phyloP scores from a whole-genome alignment of 2,888 invertebrate species.

The Campoplex nolae region DNA sequence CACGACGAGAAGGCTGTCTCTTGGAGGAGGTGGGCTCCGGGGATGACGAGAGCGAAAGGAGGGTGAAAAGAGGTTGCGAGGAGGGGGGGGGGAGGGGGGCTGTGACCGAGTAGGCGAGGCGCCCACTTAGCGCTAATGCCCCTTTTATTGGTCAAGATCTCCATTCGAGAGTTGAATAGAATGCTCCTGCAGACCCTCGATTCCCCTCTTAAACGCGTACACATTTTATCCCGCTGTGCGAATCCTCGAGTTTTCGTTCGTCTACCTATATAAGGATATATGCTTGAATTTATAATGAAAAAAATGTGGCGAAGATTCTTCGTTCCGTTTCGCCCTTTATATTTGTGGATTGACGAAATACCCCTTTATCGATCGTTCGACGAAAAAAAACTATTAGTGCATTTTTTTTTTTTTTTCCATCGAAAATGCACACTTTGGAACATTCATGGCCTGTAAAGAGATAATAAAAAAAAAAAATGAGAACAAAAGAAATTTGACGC shows the following conservation, averaged over 20 bases:
- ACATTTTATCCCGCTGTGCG: conserved; percentile 1
- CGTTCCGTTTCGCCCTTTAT: background rate
- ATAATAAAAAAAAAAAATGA: background rate
- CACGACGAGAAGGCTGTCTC: conserved; percentile 17
- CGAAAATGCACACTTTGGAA: background rate
- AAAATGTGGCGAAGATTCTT: background rate
- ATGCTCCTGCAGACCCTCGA: conserved; percentile 23
- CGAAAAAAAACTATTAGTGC: background rate
- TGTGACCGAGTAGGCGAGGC: conserved; percentile 79
- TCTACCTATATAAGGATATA: background rate
- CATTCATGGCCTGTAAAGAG: background rate
- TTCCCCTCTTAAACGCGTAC: background rate
- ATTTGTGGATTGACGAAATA: background rate
- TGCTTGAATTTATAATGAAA: background rate
- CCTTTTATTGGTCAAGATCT: conserved; percentile 82
- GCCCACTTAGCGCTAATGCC: conserved; percentile 82
- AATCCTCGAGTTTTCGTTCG: background rate
- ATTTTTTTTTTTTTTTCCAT: background rate
- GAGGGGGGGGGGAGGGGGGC: conserved; percentile 67
- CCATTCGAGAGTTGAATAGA: conserved; percentile 75
- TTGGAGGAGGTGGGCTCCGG: background rate
- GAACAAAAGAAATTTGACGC: background rate
- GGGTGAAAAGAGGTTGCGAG: background rate
- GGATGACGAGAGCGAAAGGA: background rate
- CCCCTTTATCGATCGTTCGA: conserved; percentile 37